phyloP scores from a whole-genome alignment of 2,888 invertebrate genomes.

The Calameuta idolon region DNA sequence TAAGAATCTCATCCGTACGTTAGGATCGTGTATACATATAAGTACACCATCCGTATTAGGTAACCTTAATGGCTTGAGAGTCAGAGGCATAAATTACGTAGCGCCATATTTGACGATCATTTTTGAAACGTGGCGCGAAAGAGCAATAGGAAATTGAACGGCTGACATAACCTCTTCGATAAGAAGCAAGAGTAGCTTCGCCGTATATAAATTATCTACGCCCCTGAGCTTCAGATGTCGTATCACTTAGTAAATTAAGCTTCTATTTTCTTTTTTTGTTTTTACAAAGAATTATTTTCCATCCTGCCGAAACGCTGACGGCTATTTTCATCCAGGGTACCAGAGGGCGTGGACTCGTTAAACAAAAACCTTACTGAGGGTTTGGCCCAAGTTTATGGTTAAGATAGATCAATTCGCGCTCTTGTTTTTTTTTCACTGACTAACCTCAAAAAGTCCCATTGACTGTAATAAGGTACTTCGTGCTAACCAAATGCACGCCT shows the following conservation, averaged over 20 bases:
- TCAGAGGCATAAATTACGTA: constrained; percentile 1
- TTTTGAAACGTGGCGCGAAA: not conserved
- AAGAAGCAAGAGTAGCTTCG: not conserved
- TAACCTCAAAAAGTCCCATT: not conserved
- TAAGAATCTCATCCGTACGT: not conserved
- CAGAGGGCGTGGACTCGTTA: not conserved
- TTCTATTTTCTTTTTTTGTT: not conserved
- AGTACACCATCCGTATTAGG: constrained; percentile 3
- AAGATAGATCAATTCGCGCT: not conserved
- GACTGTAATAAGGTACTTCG: not conserved
- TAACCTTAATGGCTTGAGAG: not conserved
- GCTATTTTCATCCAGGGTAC: not conserved
- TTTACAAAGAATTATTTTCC: not conserved
- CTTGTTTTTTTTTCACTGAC: not conserved
- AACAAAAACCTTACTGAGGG: not conserved
- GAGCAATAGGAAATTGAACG: not conserved
- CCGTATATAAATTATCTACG: not conserved
- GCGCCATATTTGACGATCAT: constrained; percentile 7
- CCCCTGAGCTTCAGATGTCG: not conserved
- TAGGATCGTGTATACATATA: not conserved
- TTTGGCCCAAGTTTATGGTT: not conserved
- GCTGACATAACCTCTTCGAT: not conserved
- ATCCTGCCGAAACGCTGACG: not conserved
- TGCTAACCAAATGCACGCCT: not conserved
- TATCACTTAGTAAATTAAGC: not conserved